phyloP scores from a whole-genome alignment of 2,797 vertebrate species.

The Sebastolobus altivelis region DNA sequence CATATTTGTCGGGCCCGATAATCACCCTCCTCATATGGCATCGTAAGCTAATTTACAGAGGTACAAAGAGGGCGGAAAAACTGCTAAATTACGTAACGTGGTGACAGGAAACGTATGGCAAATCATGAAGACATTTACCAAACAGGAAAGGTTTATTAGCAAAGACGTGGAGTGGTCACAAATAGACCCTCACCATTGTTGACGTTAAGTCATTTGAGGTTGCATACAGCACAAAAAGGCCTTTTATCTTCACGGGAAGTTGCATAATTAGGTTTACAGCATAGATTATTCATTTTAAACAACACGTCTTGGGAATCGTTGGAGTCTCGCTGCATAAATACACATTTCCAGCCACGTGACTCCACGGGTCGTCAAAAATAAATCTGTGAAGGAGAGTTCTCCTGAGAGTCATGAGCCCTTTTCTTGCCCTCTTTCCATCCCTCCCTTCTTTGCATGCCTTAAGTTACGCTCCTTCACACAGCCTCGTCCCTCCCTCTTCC shows the following conservation, averaged over 20 bases:
- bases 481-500: conserved; percentile 33
- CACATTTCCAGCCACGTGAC: conserved; percentile 54
- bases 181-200: background rate
- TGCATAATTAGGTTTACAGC: conserved; percentile 29
- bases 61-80: background rate
- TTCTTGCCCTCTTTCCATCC: conserved; percentile 29
- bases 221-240: background rate
- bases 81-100: background rate
- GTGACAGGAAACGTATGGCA: background rate
- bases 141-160: background rate
- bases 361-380: conserved; percentile 57
- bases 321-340: conserved; percentile 41
- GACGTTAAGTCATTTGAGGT: background rate
- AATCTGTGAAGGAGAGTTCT: conserved; percentile 53
- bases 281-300: conserved; percentile 30
- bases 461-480: conserved; percentile 6
- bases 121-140: background rate
- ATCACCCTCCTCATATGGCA: background rate
- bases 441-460: conserved; percentile 27
- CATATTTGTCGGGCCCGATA: background rate
- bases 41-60: background rate
- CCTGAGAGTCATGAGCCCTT: conserved; percentile 58
- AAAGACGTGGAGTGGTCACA: background rate
- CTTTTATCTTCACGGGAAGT: conserved; percentile 13
- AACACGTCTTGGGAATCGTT: conserved; percentile 21